Evolutionary conservation across 2,113 vertebrate species (phyloP), one percentile per base, ranked within the genome.

Genomic region (Carassius carassius): DNA sequence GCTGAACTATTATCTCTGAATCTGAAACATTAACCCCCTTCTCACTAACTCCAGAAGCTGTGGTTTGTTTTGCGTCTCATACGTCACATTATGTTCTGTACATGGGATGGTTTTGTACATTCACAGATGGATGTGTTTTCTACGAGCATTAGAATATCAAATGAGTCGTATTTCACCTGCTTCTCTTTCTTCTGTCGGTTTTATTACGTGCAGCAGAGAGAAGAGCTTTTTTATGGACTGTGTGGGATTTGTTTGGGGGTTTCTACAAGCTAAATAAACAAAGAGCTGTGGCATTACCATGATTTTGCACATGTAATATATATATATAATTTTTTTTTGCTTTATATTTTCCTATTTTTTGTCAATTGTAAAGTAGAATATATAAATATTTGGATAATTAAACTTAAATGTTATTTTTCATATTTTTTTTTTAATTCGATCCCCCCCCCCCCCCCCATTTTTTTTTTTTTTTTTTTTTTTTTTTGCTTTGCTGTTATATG

Each of bases 201-300:
- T 84, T 80, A 87, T 86, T 69, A 83, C 79, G 29, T 77, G 78
- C 1, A 35, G 8, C 1, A 0, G 65, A 37, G 32, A 69, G 54
- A 21, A 25, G 32, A 77, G n/a, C 19, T 65, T 23, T 84, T 87
- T 90, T 78, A 86, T 85, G 29, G 82, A 81, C 60, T 9, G 51
- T 70, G 17, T 84, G 79, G 72, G 85, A 92, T 91, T 84, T 84
- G 85, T 91, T 65, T 85, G 72, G n/a, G n/a, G n/a, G n/a, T 16
- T 23, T 25, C 29, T 13, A 29, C 23, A 29, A 51, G 49, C 23
- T 63, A 63, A 65, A 29, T 16, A 32, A 23, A 62, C 60, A 23
- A 7, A 65, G 47, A 3, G 2, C 0, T 0, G 3, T 49, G 11
- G 11, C 65, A 4, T 10, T 69, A 35, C 16, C 16, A 69, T 69